Conservation (phyloP, 2,888 invertebrate species). For the Icerya purchasi region DNA sequence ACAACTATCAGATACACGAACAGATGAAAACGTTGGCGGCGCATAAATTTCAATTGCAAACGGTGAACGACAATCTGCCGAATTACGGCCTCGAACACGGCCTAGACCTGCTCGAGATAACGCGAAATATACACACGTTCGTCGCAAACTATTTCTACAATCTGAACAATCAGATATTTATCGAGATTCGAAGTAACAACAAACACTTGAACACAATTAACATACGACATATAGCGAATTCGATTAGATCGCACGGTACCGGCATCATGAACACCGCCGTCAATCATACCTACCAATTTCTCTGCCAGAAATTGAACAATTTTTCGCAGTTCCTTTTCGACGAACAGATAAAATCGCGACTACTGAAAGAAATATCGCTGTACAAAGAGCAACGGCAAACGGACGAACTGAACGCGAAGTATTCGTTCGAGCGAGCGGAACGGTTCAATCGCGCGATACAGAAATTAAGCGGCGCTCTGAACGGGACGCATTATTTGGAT, state of each 20-base stretch:
- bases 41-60: slow-evolving; percentile 55
- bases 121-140: slow-evolving; percentile 87
- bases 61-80: slow-evolving; percentile 82
- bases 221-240: slow-evolving; percentile 86
- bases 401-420: slow-evolving; percentile 27
- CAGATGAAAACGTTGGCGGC: slow-evolving; percentile 86
- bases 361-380: slow-evolving; percentile 67
- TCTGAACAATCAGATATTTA: slow-evolving; percentile 86
- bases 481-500: slow-evolving; percentile 56
- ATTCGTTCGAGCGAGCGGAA: slow-evolving; percentile 75
- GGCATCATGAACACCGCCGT: slow-evolving; percentile 91
- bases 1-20: slow-evolving; percentile 93
- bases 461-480: slow-evolving; percentile 53
- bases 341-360: slow-evolving; percentile 86
- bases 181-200: slow-evolving; percentile 74
- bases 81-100: slow-evolving; percentile 95
- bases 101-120: slow-evolving; percentile 86
- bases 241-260: slow-evolving; percentile 85
- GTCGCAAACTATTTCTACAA: slow-evolving; percentile 86
- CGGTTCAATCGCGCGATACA: slow-evolving; percentile 83
- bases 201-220: slow-evolving; percentile 89
- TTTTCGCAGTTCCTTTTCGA: slow-evolving; percentile 96
- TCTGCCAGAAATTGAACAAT: slow-evolving; percentile 74
- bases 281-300: slow-evolving; percentile 81
- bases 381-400: slow-evolving; percentile 51